These are phyloP conservation scores for Fragum fragum DNA, from an alignment of 2,888 invertebrate species.

Conservation along the genomic window DNA sequence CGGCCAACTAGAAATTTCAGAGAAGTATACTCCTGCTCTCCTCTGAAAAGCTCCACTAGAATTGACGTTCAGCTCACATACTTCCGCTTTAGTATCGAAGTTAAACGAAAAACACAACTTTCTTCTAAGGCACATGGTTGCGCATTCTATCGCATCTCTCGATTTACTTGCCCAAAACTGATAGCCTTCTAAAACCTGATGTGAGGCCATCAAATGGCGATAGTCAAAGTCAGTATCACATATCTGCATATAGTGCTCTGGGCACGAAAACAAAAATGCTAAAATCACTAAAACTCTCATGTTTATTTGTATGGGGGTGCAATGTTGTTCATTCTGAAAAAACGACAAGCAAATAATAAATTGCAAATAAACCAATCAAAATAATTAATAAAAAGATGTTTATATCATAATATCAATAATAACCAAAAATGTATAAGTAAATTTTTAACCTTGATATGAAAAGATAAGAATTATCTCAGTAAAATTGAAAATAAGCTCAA, in stretches of 20 bases:
- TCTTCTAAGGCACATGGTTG: not conserved
- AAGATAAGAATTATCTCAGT: too few relatives aligned
- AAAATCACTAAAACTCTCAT: not conserved
- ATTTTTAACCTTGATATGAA: too few relatives aligned
- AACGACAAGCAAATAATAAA: too few relatives aligned
- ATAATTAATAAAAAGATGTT: too few relatives aligned
- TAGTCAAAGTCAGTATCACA: not conserved
- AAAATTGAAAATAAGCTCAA: too few relatives aligned
- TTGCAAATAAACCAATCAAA: too few relatives aligned
- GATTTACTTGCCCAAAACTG: not conserved
- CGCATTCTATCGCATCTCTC: not conserved
- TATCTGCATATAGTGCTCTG: not conserved
- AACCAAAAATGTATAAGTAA: too few relatives aligned
- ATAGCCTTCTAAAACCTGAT: not conserved
- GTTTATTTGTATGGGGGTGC: too few relatives aligned
- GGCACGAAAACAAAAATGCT: not conserved
- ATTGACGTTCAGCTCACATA: not conserved
- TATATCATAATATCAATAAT: too few relatives aligned
- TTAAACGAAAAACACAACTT: not conserved
- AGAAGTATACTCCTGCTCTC: not conserved
- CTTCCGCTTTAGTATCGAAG: not conserved
- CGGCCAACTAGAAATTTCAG: conserved; percentile 6
- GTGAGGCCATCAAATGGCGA: not conserved
- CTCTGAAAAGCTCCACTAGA: not conserved
- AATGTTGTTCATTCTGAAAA: too few relatives aligned